Evolutionary conservation across 1,140 invertebrate species (phyloP).

Genomic region (Drosophila arawakana): DNA sequence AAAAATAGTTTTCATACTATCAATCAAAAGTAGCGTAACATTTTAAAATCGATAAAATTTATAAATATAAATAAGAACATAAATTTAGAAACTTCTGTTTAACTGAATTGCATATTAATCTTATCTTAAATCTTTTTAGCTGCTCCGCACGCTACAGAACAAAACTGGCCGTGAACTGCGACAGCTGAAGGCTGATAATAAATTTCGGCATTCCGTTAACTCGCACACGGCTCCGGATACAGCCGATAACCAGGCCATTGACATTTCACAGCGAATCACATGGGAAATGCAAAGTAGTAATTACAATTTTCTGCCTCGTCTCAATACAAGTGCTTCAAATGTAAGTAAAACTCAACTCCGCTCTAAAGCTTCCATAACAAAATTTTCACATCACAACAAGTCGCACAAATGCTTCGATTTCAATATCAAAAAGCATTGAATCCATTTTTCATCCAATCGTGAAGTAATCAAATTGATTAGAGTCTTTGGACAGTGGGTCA

Average conservation of each 20-base stretch:
- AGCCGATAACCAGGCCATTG: constrained; percentile 36
- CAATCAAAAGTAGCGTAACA: no score
- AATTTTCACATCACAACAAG: background rate
- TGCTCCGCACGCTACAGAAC: constrained; percentile 40
- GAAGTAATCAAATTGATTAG: constrained; percentile 45
- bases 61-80: no score
- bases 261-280: constrained; percentile 21
- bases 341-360: constrained; percentile 26
- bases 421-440: background rate
- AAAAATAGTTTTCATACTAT: no score
- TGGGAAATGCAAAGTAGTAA: constrained; percentile 30
- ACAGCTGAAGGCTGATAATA: constrained; percentile 35
- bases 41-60: no score
- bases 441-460: constrained; percentile 8
- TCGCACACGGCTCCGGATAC: constrained; percentile 15
- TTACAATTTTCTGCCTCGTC: constrained; percentile 55
- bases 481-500: constrained; percentile 25
- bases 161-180: constrained; percentile 42
- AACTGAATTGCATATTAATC: no score
- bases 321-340: constrained; percentile 29
- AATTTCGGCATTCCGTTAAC: background rate
- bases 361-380: background rate
- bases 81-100: no score
- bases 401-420: background rate
- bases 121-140: constrained; percentile 12